phyloP scores from a whole-genome alignment of 2,797 vertebrate species.

The Platalea minor region DNA sequence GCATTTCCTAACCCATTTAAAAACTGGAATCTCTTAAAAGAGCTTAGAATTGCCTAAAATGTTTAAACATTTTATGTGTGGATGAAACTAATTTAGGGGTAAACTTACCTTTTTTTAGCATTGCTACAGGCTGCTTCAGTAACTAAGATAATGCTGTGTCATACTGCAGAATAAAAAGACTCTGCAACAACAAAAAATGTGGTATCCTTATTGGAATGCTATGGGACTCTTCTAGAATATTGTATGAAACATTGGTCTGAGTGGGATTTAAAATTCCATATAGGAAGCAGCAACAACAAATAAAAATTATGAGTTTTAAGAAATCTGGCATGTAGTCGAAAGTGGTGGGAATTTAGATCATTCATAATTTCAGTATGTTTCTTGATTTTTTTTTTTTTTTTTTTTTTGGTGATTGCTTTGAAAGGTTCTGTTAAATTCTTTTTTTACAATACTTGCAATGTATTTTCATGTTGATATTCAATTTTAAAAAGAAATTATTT shows the following conservation, averaged over 20 bases:
- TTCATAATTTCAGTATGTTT: neutral
- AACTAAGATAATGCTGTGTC: neutral
- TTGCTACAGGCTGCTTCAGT: neutral
- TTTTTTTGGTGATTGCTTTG: neutral
- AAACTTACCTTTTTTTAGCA: neutral
- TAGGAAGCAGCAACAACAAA: neutral
- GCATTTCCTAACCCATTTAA: neutral
- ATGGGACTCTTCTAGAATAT: neutral
- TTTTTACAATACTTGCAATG: neutral
- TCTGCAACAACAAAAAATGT: neutral
- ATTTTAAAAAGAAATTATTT: neutral
- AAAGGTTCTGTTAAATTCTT: neutral
- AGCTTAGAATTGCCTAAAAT: neutral
- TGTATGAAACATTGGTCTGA: neutral
- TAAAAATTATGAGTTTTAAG: neutral
- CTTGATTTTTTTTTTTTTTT: neutral
- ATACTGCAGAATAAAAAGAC: neutral
- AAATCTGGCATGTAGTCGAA: neutral
- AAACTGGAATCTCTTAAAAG: neutral
- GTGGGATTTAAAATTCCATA: neutral
- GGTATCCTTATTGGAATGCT: neutral
- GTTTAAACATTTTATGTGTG: neutral
- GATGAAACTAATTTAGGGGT: neutral
- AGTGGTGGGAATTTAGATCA: neutral
- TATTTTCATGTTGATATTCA: neutral